Evolutionary conservation across 2,888 invertebrate genomes (phyloP).

Genomic region (Petrophora chlorosata): DNA sequence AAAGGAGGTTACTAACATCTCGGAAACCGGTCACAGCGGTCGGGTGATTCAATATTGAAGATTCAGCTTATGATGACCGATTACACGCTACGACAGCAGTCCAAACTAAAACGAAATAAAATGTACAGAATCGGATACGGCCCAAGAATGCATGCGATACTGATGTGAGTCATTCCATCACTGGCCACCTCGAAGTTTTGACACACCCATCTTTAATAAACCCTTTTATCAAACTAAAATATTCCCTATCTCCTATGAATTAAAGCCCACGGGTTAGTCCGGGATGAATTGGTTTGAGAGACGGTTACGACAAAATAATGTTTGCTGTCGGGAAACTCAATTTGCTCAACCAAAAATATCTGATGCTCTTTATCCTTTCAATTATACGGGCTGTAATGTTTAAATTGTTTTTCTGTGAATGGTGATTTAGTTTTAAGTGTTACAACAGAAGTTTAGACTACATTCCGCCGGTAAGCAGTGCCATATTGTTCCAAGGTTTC

Average conservation of each 20-base stretch:
- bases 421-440: conserved; percentile 32
- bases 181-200: conserved; percentile 69
- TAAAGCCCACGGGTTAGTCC: conserved; percentile 42
- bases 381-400: conserved; percentile 21
- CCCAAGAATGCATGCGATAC: conserved; percentile 72
- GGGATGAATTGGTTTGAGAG: conserved; percentile 42
- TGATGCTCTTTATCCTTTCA: conserved; percentile 35
- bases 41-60: conserved; percentile 4
- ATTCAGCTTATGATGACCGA: conserved; percentile 43
- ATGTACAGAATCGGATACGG: conserved; percentile 69
- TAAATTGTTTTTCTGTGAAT: conserved; percentile 20
- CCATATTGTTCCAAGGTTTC: conserved; percentile 59
- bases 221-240: conserved; percentile 40
- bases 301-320: conserved; percentile 50
- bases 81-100: conserved; percentile 59
- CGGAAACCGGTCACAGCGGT: conserved; percentile 3
- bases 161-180: conserved; percentile 75
- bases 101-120: conserved; percentile 56
- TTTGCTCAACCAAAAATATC: conserved; percentile 34
- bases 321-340: conserved; percentile 47
- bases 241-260: conserved; percentile 33
- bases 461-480: conserved; percentile 66
- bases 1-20: neutral
- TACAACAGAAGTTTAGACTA: conserved; percentile 68
- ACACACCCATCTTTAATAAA: conserved; percentile 44